These are phyloP conservation scores for Hypomecis atomaria DNA, from an alignment of 2,888 invertebrate genomes.

Conservation along the genomic window DNA sequence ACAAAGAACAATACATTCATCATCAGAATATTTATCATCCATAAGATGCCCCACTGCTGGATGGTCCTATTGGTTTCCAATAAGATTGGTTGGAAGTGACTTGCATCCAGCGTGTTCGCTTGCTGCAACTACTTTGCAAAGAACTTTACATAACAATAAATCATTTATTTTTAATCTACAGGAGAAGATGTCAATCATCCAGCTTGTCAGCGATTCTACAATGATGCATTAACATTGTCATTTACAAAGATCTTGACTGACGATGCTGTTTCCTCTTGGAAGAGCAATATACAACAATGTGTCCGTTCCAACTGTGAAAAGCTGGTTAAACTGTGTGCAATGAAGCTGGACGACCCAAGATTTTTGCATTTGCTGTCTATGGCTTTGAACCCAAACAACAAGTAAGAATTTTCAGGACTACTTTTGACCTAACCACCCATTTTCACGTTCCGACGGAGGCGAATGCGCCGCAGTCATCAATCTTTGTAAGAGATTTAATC, in stretches of 20 bases:
- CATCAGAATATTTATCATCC: too few relatives aligned
- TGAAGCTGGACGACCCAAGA: constrained; percentile 97
- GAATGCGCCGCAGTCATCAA: too few relatives aligned
- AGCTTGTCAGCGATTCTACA: constrained; percentile 97
- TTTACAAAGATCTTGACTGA: constrained; percentile 98
- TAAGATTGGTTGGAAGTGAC: too few relatives aligned
- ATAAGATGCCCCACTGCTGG: too few relatives aligned
- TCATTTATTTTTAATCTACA: constrained; percentile 56
- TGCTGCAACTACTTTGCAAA: too few relatives aligned
- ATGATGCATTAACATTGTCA: constrained; percentile 96
- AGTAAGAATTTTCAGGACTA: constrained; percentile 83
- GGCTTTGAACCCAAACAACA: constrained; percentile 97
- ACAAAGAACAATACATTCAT: too few relatives aligned
- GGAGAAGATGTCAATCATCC: constrained; percentile 95
- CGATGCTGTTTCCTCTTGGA: constrained; percentile 99
- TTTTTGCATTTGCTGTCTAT: constrained; percentile 96
- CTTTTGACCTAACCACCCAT: too few relatives aligned
- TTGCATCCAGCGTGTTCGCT: too few relatives aligned
- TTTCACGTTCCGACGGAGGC: too few relatives aligned
- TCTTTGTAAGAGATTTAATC: too few relatives aligned
- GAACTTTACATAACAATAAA: not conserved
- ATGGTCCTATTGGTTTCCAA: too few relatives aligned
- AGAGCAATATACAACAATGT: constrained; percentile 97
- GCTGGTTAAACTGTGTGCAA: constrained; percentile 95
- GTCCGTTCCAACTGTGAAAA: constrained; percentile 97